phyloP scores from a whole-genome alignment of 2,888 invertebrate genomes.

The Trachelus tabidus region DNA sequence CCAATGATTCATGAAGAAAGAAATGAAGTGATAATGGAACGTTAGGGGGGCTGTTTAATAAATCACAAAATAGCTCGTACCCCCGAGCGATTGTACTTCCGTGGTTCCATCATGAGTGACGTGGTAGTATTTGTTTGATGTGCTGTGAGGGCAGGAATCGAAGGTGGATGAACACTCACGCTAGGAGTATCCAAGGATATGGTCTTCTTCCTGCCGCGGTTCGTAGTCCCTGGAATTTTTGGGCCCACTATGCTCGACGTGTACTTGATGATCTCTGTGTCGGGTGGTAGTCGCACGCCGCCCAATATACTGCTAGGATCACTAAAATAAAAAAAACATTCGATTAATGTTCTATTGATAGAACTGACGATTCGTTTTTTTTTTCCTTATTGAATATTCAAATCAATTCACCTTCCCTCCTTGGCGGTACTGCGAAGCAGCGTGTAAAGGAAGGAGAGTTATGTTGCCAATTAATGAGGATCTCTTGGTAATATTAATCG shows the following conservation, averaged over 20 bases:
- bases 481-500: background rate
- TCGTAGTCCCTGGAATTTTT: slow-evolving; percentile 86
- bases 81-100: slow-evolving; percentile 59
- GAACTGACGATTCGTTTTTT: background rate
- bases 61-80: slow-evolving; percentile 27
- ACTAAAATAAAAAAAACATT: slow-evolving; percentile 64
- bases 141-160: slow-evolving; percentile 54
- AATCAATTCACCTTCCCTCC: slow-evolving; percentile 60
- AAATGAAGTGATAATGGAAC: background rate
- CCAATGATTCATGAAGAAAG: background rate
- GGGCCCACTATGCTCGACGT: slow-evolving; percentile 89
- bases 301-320: slow-evolving; percentile 86
- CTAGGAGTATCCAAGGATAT: slow-evolving; percentile 85
- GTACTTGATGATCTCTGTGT: slow-evolving; percentile 91
- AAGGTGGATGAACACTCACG: slow-evolving; percentile 71
- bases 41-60: background rate
- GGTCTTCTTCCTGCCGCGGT: slow-evolving; percentile 88
- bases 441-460: slow-evolving; percentile 31
- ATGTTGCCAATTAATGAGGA: background rate
- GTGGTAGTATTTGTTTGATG: slow-evolving; percentile 54
- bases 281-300: slow-evolving; percentile 85
- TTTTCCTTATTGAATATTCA: background rate
- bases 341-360: background rate
- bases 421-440: slow-evolving; percentile 53
- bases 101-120: slow-evolving; percentile 67